Evolutionary conservation across 2,113 vertebrate species (phyloP), one percentile per base, ranked within the genome.

Genomic region (Lanius collurio): DNA sequence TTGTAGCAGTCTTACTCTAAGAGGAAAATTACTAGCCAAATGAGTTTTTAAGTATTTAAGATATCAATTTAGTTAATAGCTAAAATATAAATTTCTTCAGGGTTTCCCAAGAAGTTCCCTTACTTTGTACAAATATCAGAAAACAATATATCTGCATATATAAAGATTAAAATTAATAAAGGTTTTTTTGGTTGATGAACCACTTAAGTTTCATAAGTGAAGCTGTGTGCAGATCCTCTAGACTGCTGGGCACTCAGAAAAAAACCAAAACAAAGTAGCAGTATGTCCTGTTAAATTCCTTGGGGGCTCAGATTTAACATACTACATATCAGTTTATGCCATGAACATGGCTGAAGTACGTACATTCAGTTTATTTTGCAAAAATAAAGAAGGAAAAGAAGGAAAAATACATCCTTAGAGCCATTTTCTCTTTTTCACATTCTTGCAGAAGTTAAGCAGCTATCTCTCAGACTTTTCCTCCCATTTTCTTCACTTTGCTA

Each of bases 61-160:
- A 67, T 87, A 96, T 78, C 73, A 37, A 89, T 96, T 97, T 79
- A 87, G 13, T 91, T 96, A 93, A 94, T 94, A 95, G 47, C 63
- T 83, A 94, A 37, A 68, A 55, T 30, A 68, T 8, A 60, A 55
- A 63, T 85, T 97, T 65, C 12, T 96, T 78, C 62, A 68, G 17
- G 57, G 37, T 84, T 90, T 87, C 91, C 44, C 56, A 89, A 76
- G 52, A 24, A 83, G 60, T 77, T 75, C 67, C 9, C 37, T 79
- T 86, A 55, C 17, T 78, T 86, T 37, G 60, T 78, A 71, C 31
- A 70, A 96, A 60, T 26, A 89, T 82, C 56, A 92, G 47, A 89
- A 83, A 49, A 55, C 12, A 35, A 35, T 24, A 35, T 23, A 31
- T 28, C 7, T 12, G 30, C 11, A 15, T 8, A 75, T 37, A 10